phyloP scores from a whole-genome alignment of 2,888 invertebrate genomes.

The Chouioia cunea region DNA sequence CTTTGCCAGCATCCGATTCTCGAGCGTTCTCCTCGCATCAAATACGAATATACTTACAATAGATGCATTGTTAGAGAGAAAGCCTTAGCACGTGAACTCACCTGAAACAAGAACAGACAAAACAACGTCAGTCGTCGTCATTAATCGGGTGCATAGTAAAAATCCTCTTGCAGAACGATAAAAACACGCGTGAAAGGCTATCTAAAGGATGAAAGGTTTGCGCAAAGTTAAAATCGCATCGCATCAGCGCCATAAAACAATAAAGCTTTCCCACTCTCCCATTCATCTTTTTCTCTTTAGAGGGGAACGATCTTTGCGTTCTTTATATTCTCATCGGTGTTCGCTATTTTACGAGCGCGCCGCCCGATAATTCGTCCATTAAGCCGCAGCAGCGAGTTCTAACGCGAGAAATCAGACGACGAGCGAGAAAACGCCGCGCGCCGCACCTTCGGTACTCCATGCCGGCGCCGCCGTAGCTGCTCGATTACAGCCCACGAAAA shows the following conservation, averaged over 20 bases:
- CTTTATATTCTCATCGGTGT: constrained; percentile 31
- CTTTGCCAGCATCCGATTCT: too few species aligned
- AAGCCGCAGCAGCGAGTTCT: constrained; percentile 31
- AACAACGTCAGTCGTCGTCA: constrained; percentile 2
- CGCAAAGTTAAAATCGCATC: constrained; percentile 19
- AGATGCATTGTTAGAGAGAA: not conserved
- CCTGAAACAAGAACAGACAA: constrained; percentile 31
- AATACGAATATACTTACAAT: too few species aligned
- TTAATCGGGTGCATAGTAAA: not conserved
- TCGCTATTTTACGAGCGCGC: constrained; percentile 41
- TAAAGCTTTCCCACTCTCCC: constrained; percentile 15
- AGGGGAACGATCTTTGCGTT: constrained; percentile 7
- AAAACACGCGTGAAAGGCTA: not conserved
- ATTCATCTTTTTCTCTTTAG: too few species aligned
- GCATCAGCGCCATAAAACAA: constrained; percentile 29
- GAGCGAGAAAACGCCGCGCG: constrained; percentile 4
- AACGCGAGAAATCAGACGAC: not conserved
- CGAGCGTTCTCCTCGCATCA: too few species aligned
- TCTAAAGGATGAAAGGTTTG: not conserved
- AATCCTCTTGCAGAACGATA: not conserved
- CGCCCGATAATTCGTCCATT: constrained; percentile 46
- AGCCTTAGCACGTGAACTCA: constrained; percentile 10
- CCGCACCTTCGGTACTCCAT: constrained; percentile 30
- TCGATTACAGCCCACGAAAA: constrained; percentile 45
- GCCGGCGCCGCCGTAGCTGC: constrained; percentile 26